Percentiles rank a stretch among this genome's conserved stretches.
Evolutionary conservation across 1,140 invertebrate species (phyloP).

Genomic region (Drosophila insularis): DNA sequence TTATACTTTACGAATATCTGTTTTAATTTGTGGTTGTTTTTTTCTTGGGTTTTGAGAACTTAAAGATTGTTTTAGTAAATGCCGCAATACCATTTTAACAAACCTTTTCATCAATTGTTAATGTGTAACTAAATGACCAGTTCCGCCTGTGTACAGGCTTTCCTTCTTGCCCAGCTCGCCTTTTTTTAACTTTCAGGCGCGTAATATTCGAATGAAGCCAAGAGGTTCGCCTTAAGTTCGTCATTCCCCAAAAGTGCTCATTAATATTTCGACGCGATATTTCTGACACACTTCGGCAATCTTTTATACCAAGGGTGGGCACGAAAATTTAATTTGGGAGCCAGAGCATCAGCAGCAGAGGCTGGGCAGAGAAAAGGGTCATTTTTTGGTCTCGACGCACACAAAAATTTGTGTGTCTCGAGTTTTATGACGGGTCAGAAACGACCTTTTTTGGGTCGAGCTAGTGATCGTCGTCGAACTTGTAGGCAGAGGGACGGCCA

Average conservation of each 20-base stretch:
- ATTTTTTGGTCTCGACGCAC: too few relatives aligned
- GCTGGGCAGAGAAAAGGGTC: too few relatives aligned
- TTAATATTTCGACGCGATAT: conserved; percentile 18
- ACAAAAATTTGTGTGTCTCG: too few relatives aligned
- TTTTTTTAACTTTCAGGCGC: conserved; percentile 1
- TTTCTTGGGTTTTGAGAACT: conserved; percentile 7
- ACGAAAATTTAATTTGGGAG: too few relatives aligned
- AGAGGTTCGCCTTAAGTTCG: too few relatives aligned
- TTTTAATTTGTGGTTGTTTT: conserved; percentile 20
- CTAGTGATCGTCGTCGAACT: too few relatives aligned
- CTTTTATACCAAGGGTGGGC: too few relatives aligned
- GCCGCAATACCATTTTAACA: conserved; percentile 21
- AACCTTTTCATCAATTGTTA: conserved; percentile 19
- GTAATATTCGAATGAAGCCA: conserved; percentile 17
- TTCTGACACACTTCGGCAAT: neutral
- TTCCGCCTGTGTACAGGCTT: conserved; percentile 11
- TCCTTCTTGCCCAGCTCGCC: conserved; percentile 14
- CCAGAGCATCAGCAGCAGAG: too few relatives aligned
- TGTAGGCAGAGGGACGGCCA: too few relatives aligned
- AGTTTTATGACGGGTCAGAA: too few relatives aligned
- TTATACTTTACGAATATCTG: conserved; percentile 2
- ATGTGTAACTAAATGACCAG: neutral
- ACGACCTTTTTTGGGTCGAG: too few relatives aligned
- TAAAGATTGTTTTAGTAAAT: conserved; percentile 9
- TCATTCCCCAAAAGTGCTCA: conserved; percentile 30